Evolutionary conservation across 1,140 invertebrate genomes (phyloP).

Genomic region (Planococcus citri): DNA sequence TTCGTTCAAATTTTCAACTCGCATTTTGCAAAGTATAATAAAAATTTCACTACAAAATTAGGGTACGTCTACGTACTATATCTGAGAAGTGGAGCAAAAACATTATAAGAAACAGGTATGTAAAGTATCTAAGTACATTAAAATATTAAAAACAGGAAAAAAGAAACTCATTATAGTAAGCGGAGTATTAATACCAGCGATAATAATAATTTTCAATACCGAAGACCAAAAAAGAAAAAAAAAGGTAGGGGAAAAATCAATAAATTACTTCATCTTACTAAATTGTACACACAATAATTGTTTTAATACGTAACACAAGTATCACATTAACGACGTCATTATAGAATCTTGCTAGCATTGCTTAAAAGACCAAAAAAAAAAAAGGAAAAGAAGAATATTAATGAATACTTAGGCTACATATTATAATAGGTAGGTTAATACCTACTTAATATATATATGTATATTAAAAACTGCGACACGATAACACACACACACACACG

Average conservation of each 20-base stretch:
- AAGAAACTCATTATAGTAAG: neutral
- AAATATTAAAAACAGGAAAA: neutral
- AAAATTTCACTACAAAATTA: no score
- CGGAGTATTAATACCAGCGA: no score
- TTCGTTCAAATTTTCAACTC: no score
- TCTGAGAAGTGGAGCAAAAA: no score
- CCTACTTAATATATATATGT: neutral
- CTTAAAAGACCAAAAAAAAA: neutral
- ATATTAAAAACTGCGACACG: neutral
- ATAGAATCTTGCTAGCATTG: constrained; percentile 12
- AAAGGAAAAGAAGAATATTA: neutral
- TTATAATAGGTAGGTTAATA: neutral
- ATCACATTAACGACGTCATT: constrained; percentile 18
- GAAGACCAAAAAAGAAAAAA: neutral
- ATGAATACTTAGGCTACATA: neutral
- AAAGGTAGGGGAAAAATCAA: neutral
- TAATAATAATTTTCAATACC: no score
- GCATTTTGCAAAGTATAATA: no score
- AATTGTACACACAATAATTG: neutral
- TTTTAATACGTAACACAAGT: constrained; percentile 4
- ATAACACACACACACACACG: neutral
- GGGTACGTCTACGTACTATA: no score
- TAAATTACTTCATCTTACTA: neutral
- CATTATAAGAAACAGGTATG: no score
- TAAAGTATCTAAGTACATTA: no score